Evolutionary conservation across 1,140 invertebrate species (phyloP).

Genomic region (Himalopsyche phryganea): DNA sequence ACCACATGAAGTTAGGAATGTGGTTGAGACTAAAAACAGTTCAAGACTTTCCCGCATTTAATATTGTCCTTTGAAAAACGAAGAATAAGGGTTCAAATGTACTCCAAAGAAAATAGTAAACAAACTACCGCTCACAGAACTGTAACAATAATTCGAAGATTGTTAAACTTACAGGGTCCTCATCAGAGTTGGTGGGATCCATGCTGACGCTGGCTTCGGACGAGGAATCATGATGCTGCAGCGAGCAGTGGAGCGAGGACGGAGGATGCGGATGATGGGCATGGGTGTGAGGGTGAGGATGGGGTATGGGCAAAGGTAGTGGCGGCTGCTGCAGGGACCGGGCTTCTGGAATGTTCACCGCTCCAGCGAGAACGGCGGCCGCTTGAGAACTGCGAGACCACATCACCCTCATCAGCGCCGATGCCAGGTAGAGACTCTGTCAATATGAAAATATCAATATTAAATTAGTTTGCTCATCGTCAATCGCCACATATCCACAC

Average conservation of each 20-base stretch:
- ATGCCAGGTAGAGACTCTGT: slow-evolving; percentile 82
- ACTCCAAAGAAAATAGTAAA: too few relatives aligned
- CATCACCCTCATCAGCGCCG: slow-evolving; percentile 83
- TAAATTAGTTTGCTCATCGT: background rate
- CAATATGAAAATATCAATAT: background rate
- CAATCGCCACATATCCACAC: too few relatives aligned
- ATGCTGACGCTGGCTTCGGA: slow-evolving; percentile 71
- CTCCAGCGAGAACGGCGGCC: slow-evolving; percentile 46
- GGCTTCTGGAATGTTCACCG: slow-evolving; percentile 51
- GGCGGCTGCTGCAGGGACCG: slow-evolving; percentile 54
- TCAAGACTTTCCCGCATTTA: too few relatives aligned
- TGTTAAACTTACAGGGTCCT: slow-evolving; percentile 50
- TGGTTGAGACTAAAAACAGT: too few relatives aligned
- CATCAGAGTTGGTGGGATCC: slow-evolving; percentile 74
- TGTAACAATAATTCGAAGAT: too few relatives aligned
- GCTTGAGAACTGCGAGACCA: slow-evolving; percentile 72
- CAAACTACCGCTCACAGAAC: too few relatives aligned
- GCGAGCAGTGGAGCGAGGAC: slow-evolving; percentile 15
- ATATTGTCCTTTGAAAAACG: too few relatives aligned
- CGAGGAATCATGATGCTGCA: slow-evolving; percentile 54
- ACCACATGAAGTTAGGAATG: too few relatives aligned
- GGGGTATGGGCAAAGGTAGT: slow-evolving; percentile 39
- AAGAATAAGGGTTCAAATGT: too few relatives aligned
- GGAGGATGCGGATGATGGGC: slow-evolving; percentile 1
- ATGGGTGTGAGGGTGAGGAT: slow-evolving; percentile 16